Evolutionary conservation across 2,888 invertebrate genomes (phyloP), one percentile per base, ranked within the genome.

Genomic region (Junonia oenone): DNA sequence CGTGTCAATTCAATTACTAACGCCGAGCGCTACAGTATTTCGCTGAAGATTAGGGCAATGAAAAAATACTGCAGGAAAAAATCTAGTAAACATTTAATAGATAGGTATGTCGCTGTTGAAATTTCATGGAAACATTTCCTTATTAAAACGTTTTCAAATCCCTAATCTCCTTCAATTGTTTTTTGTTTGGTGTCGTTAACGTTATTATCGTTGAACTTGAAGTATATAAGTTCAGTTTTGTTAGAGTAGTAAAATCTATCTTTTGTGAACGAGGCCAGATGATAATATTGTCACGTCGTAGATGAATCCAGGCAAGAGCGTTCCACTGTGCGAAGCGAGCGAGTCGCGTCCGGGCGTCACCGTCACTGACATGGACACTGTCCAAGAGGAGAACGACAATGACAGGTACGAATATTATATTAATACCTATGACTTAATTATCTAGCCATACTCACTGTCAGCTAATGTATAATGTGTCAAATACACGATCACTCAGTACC

Each of bases 351-450:
- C 88, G 56, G 77, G 72, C 62, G 80, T 87, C 71, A 81, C 82
- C 27, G 74, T 88, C 61, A 85, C 86, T 17, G 90, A 90, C 68
- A 90, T 90, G 90, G 90, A 90, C 65, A 88, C 90, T 2, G 89
- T 90, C 19, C 88, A 88, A 52, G 90, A 90, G 66, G 90, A 90
- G 68, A 90, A 89, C 68, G 89, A 88, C 68, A 86, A 80, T 63
- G 88, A 88, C 75, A 88, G 87, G 88, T 88, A 73, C 54, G 61
- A 13, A 29, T 45, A 19, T 47, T 22, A 35, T 33, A 43, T 29
- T 46, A 45, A 9, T 40, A 22, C 38, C 9, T 14, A 38, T 29
- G 11, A 8, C 8, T 29, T 26, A 26, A 33, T 33, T 33, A 22
- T 22, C 22, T 22, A 33, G n/a, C 11, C 4, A 33, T 43, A 13